phyloP scores from a whole-genome alignment of 2,888 invertebrate species.

The Rosalia funebris region DNA sequence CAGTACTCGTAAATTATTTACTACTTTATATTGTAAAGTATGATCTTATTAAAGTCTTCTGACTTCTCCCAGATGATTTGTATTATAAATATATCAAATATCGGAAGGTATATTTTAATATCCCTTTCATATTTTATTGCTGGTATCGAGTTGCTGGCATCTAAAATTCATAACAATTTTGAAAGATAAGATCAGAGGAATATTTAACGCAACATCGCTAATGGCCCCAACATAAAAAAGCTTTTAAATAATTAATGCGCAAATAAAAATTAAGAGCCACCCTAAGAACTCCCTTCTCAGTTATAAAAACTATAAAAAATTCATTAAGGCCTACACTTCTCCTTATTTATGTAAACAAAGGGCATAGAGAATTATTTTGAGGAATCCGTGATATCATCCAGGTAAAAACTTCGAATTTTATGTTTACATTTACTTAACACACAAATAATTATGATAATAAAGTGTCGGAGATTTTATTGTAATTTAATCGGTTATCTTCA shows the following conservation, averaged over 20 bases:
- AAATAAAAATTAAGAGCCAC: slow-evolving; percentile 23
- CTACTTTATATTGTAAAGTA: too few species aligned
- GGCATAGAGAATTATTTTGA: slow-evolving; percentile 14
- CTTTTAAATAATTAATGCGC: slow-evolving; percentile 22
- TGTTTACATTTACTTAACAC: slow-evolving; percentile 22
- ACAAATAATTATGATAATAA: slow-evolving; percentile 19
- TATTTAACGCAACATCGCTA: slow-evolving; percentile 20
- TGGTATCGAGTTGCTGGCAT: not conserved
- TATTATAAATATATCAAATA: too few species aligned
- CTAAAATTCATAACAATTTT: slow-evolving; percentile 16
- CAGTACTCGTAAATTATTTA: too few species aligned
- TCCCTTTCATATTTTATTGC: not conserved
- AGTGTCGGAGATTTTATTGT: slow-evolving; percentile 39
- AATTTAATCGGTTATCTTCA: slow-evolving; percentile 34
- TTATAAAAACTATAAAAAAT: slow-evolving; percentile 21
- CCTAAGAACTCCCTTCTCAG: slow-evolving; percentile 7
- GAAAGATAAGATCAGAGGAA: slow-evolving; percentile 19
- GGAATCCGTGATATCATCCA: slow-evolving; percentile 10
- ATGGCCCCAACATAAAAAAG: slow-evolving; percentile 14
- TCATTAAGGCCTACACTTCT: slow-evolving; percentile 13
- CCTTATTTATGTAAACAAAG: slow-evolving; percentile 7
- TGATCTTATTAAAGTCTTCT: too few species aligned
- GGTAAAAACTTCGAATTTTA: slow-evolving; percentile 19
- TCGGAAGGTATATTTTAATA: not conserved
- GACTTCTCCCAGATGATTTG: too few species aligned